Evolutionary conservation across 2,888 invertebrate genomes (phyloP).

Genomic region (Ochlodes sylvanus): DNA sequence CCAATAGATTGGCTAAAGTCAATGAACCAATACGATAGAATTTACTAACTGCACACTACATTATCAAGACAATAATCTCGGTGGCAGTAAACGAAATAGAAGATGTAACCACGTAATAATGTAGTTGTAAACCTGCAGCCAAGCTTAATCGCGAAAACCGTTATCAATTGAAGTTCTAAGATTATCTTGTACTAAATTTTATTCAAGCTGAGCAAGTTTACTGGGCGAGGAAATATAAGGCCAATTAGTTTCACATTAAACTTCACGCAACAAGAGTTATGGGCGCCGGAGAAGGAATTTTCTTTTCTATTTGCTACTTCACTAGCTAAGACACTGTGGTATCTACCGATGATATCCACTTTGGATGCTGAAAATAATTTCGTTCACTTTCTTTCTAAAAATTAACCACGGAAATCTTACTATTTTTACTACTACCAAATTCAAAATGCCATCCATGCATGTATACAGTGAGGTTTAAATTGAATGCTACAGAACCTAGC

Average conservation of each 20-base stretch:
- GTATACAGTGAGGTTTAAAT: no score
- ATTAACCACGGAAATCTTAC: no score
- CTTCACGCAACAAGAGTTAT: slow-evolving; percentile 24
- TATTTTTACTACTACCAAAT: no score
- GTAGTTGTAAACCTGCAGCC: no score
- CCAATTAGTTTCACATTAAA: slow-evolving; percentile 31
- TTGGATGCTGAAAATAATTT: background rate
- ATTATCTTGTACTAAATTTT: background rate
- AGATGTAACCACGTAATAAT: no score
- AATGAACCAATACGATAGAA: no score
- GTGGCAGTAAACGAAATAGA: no score
- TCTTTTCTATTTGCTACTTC: slow-evolving; percentile 8
- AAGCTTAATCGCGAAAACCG: background rate
- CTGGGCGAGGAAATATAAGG: slow-evolving; percentile 22
- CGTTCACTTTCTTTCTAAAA: background rate
- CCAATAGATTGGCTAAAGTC: no score
- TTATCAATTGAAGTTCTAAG: background rate
- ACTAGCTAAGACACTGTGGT: background rate
- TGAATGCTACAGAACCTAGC: no score
- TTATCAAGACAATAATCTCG: no score
- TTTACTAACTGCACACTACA: no score
- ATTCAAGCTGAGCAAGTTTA: background rate
- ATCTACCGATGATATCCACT: background rate
- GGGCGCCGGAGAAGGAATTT: slow-evolving; percentile 1
- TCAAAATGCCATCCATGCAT: no score